Percentiles rank a stretch among this genome's conserved stretches.
These are phyloP conservation scores for Halictus ligatus DNA, from an alignment of 2,888 invertebrate genomes.

Conservation along the genomic window DNA sequence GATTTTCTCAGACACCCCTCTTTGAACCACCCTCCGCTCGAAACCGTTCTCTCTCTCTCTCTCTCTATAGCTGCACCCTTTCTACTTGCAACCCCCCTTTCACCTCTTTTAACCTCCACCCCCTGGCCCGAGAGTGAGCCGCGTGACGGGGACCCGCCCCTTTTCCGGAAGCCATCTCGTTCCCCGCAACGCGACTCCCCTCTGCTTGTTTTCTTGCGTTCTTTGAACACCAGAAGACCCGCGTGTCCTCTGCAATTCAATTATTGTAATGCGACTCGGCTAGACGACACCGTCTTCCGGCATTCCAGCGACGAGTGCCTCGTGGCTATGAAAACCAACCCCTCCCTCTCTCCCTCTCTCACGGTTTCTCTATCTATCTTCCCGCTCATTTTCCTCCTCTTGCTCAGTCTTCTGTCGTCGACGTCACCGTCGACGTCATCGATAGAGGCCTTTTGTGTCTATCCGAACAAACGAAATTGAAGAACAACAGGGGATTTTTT, in stretches of 20 bases:
- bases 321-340: slow-evolving; percentile 54
- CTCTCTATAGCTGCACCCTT: slow-evolving; percentile 35
- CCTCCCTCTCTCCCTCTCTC: neutral
- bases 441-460: neutral
- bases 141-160: slow-evolving; percentile 73
- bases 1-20: slow-evolving; percentile 78
- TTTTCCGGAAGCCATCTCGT: slow-evolving; percentile 75
- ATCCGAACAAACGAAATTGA: neutral
- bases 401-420: neutral
- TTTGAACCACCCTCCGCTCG: slow-evolving; percentile 52
- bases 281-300: slow-evolving; percentile 64
- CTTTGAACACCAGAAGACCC: slow-evolving; percentile 77
- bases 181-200: slow-evolving; percentile 72
- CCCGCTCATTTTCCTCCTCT: neutral
- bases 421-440: neutral
- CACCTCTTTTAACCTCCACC: slow-evolving; percentile 66
- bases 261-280: slow-evolving; percentile 76
- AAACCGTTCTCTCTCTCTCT: slow-evolving; percentile 20
- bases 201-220: slow-evolving; percentile 74
- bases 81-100: slow-evolving; percentile 26
- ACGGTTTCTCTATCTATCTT: neutral
- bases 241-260: slow-evolving; percentile 79
- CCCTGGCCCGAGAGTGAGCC: slow-evolving; percentile 37
- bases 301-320: slow-evolving; percentile 58
- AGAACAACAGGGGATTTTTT: neutral